Base-by-base conservation (phyloP, 2,888 invertebrate genomes). In the Hydrotaea cyrtoneurina region DNA sequence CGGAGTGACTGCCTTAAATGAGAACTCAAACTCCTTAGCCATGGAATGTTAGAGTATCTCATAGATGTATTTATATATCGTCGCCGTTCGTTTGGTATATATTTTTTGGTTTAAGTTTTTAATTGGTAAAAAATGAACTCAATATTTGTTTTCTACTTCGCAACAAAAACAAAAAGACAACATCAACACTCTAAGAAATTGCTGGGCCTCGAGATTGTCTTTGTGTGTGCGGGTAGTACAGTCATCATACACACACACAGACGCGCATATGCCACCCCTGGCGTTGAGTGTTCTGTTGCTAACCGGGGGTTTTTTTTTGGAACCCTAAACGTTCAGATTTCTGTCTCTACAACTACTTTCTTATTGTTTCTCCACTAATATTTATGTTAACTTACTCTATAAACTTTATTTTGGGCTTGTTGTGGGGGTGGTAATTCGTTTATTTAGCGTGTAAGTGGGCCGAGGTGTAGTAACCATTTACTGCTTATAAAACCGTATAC, bases 1-100 rank as follows among this genome's bases (percentile, higher is more conserved):
- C 84, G 90, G 91, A 4, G 90, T 91, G 2, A 87, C 87, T 57
- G 89, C 91, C 69, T 87, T 91, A 19, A 93, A 93, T 80, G 93
- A 93, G 78, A 93, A 92, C 82, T 93, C 93, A 43, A 93, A 92
- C 88, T 93, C 93, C 0, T 87, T 93, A 50, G 92, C 92, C 82
- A 93, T 92, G 92, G 93, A 93, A 86, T 93, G 93, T 88, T 93
- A 91, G 31, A 31, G 80, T 76, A 53, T 78, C 62, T 39, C 74
- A 50, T n/a, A n/a, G n/a, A n/a, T n/a, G n/a, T n/a, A n/a, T n/a
- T n/a, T 11, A 57, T 23, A n/a, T 13, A 10, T 31, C 23, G 21
- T 55, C 26, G 21, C 26, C n/a, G 83, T 83, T 64, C 43, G 53
- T 77, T 36, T 13, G 26, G n/a, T 26, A 59, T 11, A 59, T 59